Base-by-base conservation (phyloP, 2,113 vertebrate species). In the Sigmodon hispidus region DNA sequence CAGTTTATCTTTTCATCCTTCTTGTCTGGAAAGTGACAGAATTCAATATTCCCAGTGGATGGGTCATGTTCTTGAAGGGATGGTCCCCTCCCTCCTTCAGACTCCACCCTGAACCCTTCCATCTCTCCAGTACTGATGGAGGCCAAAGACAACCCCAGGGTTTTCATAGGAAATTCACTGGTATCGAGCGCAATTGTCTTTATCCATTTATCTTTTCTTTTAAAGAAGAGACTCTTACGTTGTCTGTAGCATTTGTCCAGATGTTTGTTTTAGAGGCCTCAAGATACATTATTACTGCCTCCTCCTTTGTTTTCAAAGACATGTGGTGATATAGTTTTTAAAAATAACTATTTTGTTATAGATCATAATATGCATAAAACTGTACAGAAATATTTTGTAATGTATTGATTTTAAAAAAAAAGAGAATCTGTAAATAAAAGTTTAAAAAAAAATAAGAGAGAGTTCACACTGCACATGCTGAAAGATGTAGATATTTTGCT, bases 401-500 rank as follows among this genome's bases (percentile, higher is more conserved):
- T 97, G 98, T 98, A 97, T 98, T 98, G 98, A 98, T 97, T 98
- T 98, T 91, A 92, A 98, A 98, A 97, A 97, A 96, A 98, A 94
- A 98, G 84, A 96, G 97, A 97, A 97, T 94, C 26, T 99, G 98
- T 99, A 99, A 98, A 99, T 99, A 98, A 98, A 98, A 96, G 97
- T 97, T 96, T 88, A 94, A 97, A 94, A 96, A 96, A 96, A 97
- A 96, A 96, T 43, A 95, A 96, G 94, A 97, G 95, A 98, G 93
- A 96, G 97, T 96, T 97, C 97, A 97, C 98, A 97, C 95, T 98
- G 97, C 97, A 98, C 97, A 98, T 96, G 97, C 96, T 97, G 98
- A 98, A 98, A 98, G 98, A 98, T 98, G 98, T 98, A 98, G 98
- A 98, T 99, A 99, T 99, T 99, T 99, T 99, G 98, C 98, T 99